Evolutionary conservation across 2,797 vertebrate species (phyloP), one percentile per base, ranked within the genome.

Genomic region (Eupleurogrammus muticus): DNA sequence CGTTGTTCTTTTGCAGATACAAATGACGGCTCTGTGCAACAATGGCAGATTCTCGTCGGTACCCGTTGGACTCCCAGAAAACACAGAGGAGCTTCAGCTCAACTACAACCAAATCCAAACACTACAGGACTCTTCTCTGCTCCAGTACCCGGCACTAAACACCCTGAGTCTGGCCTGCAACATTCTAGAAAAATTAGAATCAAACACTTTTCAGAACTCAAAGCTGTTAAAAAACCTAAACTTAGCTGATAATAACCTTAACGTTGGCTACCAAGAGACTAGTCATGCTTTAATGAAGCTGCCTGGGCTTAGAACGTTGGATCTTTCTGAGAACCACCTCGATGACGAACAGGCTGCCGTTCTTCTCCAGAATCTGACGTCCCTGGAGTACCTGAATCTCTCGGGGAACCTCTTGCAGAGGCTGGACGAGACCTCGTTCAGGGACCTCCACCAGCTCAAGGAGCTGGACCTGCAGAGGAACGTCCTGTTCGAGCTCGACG

Each of bases 381-480:
- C 95, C 0, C 58, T 99, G 73, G 94, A 97, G 85, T 94, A 93
- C 24, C 90, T 99, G 58, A 95, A 95, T 8, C 85, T 99, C 77
- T 96, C 96, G 0, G 92, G 94, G 63, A 99, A 99, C 50, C 46
- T 92, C 34, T 85, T 99, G 73, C 89, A 90, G 89, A 93, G 97
- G 66, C 79, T 99, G 56, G 97, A 99, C 3, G 94, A 95, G 0
- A 90, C 83, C 0, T 53, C 87, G 0, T 98, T 99, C 52, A 81
- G 69, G 1, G 92, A 95, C 59, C 90, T 99, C 53, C 86, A 86
- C 23, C 91, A 90, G 23, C 93, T 99, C 21, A 90, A 86, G 77
- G 95, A 97, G 57, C 91, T 99, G 28, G 94, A 98, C 87, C 75
- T 99, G 51, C 96, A 98, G 81, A 92, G 90, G 61, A 99, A 99